phyloP scores from a whole-genome alignment of 2,113 vertebrate species.

The Ailuropoda melanoleuca region DNA sequence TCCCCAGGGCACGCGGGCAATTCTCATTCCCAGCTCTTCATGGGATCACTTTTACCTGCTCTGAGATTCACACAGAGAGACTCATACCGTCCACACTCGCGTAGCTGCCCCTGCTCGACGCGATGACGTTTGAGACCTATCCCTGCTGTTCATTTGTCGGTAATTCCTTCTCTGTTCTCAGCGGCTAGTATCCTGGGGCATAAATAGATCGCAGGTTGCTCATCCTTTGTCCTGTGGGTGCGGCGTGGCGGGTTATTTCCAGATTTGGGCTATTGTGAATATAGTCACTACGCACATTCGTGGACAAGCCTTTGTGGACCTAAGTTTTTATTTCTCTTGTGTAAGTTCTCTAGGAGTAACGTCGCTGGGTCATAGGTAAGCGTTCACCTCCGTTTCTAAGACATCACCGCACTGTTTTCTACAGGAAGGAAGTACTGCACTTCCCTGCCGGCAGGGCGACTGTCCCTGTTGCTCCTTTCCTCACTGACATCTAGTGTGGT shows the following conservation, averaged over 20 bases:
- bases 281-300: rapidly evolving
- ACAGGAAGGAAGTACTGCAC: rapidly evolving
- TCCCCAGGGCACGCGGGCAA: neutral
- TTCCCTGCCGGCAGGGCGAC: rapidly evolving
- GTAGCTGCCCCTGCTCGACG: rapidly evolving
- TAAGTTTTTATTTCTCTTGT: neutral
- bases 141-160: rapidly evolving
- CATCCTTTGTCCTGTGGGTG: rapidly evolving
- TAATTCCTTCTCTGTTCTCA: rapidly evolving
- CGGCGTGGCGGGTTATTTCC: rapidly evolving
- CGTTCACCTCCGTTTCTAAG: rapidly evolving
- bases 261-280: rapidly evolving
- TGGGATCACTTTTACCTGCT: rapidly evolving
- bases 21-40: too few relatives aligned
- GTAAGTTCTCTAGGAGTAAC: rapidly evolving
- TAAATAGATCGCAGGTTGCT: rapidly evolving
- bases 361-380: rapidly evolving
- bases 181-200: rapidly evolving
- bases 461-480: rapidly evolving
- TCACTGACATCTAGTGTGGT: rapidly evolving
- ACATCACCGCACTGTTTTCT: rapidly evolving
- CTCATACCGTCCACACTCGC: rapidly evolving
- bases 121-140: rapidly evolving
- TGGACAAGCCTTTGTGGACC: rapidly evolving
- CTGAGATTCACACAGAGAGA: neutral